These are phyloP conservation scores for Drosophila tripunctata DNA, from an alignment of 2,888 invertebrate genomes.

Conservation along the genomic window DNA sequence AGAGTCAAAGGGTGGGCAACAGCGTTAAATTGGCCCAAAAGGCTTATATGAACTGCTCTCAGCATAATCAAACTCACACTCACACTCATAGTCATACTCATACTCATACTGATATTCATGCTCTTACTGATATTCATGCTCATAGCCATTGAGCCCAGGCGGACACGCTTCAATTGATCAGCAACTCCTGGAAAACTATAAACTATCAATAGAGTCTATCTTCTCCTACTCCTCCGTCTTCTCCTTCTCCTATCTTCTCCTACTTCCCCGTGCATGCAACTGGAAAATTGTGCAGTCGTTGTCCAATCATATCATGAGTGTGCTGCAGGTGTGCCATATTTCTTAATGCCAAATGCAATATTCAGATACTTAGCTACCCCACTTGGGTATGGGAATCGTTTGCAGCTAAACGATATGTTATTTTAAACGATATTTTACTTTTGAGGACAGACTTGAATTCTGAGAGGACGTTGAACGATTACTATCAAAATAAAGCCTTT, in stretches of 20 bases:
- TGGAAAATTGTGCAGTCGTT: slow-evolving; percentile 72
- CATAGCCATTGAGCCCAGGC: slow-evolving; percentile 43
- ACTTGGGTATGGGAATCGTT: neutral
- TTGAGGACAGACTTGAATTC: neutral
- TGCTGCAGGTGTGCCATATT: slow-evolving; percentile 71
- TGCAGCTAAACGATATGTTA: neutral
- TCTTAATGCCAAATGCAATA: slow-evolving; percentile 40
- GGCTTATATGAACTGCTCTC: slow-evolving; percentile 42
- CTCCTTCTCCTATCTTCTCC: neutral
- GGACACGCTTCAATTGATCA: slow-evolving; percentile 69
- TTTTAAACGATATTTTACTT: neutral
- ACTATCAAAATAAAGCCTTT: no score
- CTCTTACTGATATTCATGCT: neutral
- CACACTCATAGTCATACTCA: neutral
- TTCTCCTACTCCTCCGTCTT: neutral
- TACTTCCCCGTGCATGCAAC: slow-evolving; percentile 55
- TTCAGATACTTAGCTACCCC: slow-evolving; percentile 40
- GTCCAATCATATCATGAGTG: slow-evolving; percentile 41
- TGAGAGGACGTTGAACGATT: no score
- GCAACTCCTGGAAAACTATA: slow-evolving; percentile 55
- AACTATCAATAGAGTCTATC: slow-evolving; percentile 5
- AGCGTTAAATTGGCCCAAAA: slow-evolving; percentile 76
- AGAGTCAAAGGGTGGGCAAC: slow-evolving; percentile 55
- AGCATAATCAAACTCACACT: neutral
- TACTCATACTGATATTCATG: no score